These are phyloP conservation scores for Scomber colias DNA, from an alignment of 2,113 vertebrate genomes.

Conservation along the genomic window DNA sequence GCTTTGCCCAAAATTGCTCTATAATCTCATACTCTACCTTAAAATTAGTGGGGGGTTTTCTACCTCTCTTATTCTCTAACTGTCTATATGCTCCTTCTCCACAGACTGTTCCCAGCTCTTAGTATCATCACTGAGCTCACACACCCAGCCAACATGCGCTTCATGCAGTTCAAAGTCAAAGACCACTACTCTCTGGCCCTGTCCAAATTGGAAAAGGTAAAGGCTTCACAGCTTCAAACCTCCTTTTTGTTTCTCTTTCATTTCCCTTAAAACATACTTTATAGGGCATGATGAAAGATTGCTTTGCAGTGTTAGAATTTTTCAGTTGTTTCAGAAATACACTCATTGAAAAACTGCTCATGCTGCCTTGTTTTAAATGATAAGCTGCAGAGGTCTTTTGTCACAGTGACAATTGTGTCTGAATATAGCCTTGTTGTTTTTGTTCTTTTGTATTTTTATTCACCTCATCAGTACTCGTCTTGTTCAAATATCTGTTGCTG, in stretches of 20 bases:
- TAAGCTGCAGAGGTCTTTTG: not conserved
- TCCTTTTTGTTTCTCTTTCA: not conserved
- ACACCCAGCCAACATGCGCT: slow-evolving; percentile 90
- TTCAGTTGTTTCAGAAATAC: slow-evolving; percentile 7
- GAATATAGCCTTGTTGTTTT: not conserved
- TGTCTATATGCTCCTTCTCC: not conserved
- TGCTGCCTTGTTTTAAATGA: slow-evolving; percentile 2
- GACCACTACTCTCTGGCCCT: slow-evolving; percentile 88
- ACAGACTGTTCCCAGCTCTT: slow-evolving; percentile 88
- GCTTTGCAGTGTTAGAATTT: not conserved
- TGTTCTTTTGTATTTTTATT: not conserved
- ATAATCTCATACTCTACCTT: not conserved
- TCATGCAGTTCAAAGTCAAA: slow-evolving; percentile 91
- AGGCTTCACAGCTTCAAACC: slow-evolving; percentile 13
- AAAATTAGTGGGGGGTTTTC: not conserved
- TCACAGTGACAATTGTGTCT: not conserved
- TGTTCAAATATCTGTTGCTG: slow-evolving; percentile 15
- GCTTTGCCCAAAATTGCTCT: not conserved
- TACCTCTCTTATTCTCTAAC: not conserved
- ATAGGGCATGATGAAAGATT: too few species aligned
- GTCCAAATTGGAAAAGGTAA: slow-evolving; percentile 89
- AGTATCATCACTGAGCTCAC: slow-evolving; percentile 90
- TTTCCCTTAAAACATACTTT: too few species aligned
- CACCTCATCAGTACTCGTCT: not conserved
- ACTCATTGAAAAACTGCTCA: not conserved